Evolutionary conservation across 2,113 vertebrate species (phyloP), one percentile per base, ranked within the genome.

Genomic region (Serilophus lunatus): DNA sequence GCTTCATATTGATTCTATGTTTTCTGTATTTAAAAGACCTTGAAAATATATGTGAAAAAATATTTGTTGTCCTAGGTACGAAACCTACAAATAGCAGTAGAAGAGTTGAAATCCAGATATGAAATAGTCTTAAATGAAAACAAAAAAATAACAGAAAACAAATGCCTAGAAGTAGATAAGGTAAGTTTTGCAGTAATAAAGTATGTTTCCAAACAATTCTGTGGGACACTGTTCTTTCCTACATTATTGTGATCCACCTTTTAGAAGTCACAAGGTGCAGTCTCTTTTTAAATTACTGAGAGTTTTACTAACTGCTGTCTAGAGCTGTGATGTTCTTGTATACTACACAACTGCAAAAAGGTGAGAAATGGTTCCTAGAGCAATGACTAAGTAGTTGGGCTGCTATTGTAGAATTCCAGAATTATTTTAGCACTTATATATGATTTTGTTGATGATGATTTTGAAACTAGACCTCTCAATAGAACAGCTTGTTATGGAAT

Each of bases 51-150:
- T 86, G 18, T 95, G 33, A 89, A 88, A 90, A 78, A 71, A n/a
- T 86, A 10, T 79, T 23, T 82, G 71, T 80, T 97, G 31, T 97
- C 90, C 93, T 93, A 99, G 98, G 96, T 98, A 80, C 96, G 96
- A 78, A 97, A 98, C 78, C 96, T 98, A 80, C 97, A 98, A 93
- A 97, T 86, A 68, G 97, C 98, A 95, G 88, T 98, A 7, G 95
- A 97, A 79, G 96, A 97, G 49, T 44, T 98, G 56, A 98, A 97
- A 97, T 95, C 76, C 31, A 98, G 86, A 95, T 98, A 96, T 88
- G 87, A 97, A 96, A 96, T 57, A 44, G 57, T 98, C 53, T 82
- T 98, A 86, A 95, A 72, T 87, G 98, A 99, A 91, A 98, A 95
- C 5, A 93, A 97, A 75, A 93, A 71, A 74, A 75, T 96, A 57